Evolutionary conservation across 2,888 invertebrate species (phyloP).

Genomic region (Tetragonula carbonaria): DNA sequence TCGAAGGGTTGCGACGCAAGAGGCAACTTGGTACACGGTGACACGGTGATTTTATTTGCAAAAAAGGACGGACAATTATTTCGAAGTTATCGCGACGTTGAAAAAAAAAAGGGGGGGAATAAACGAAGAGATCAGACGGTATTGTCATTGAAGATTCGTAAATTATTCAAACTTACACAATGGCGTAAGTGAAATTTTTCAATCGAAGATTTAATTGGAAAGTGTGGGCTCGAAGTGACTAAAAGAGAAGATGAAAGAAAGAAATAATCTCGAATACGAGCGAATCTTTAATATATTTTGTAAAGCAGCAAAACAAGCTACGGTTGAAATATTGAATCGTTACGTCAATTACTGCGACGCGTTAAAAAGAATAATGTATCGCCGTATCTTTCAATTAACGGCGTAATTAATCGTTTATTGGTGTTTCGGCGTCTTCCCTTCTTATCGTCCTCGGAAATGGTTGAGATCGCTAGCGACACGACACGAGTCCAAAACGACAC

Average conservation of each 20-base stretch:
- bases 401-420: constrained; percentile 38
- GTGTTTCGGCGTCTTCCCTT: constrained; percentile 23
- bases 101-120: background rate
- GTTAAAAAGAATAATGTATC: constrained; percentile 3
- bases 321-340: background rate
- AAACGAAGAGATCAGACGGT: background rate
- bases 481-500: constrained; percentile 1
- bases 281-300: background rate
- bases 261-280: background rate
- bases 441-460: constrained; percentile 26
- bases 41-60: background rate
- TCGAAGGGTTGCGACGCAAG: background rate
- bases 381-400: constrained; percentile 41
- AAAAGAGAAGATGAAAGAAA: background rate
- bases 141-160: background rate
- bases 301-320: background rate
- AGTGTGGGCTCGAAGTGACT: no score
- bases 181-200: no score
- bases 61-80: background rate
- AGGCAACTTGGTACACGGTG: background rate
- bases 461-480: constrained; percentile 15
- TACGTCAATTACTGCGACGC: background rate
- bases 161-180: no score
- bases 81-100: background rate
- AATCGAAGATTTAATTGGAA: no score